Percentiles rank a stretch among this genome's conserved stretches.
phyloP scores from a whole-genome alignment of 2,797 vertebrate genomes.

The Rhyacichthys aspro region DNA sequence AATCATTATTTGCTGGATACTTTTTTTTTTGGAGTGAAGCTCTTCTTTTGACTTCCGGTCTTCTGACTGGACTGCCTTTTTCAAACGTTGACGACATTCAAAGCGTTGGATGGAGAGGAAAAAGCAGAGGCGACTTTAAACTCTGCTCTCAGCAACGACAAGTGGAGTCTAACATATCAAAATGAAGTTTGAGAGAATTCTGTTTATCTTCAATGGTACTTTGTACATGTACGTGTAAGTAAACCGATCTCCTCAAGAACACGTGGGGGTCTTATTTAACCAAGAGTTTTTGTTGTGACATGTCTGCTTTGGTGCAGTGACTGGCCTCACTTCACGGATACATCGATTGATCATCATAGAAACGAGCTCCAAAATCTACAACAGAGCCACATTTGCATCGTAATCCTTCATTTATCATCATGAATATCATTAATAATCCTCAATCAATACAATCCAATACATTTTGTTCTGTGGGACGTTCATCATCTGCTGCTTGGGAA shows the following conservation, averaged over 20 bases:
- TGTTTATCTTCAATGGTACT: conserved; percentile 51
- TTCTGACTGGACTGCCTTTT: conserved; percentile 68
- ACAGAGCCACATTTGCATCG: too few relatives aligned
- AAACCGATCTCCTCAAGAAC: conserved; percentile 37
- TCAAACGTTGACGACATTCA: conserved; percentile 60
- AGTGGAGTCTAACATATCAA: conserved; percentile 67
- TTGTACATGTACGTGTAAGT: conserved; percentile 57
- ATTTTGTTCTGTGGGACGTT: too few relatives aligned
- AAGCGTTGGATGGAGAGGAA: conserved; percentile 35
- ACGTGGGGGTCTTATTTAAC: conserved; percentile 40
- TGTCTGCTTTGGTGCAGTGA: conserved; percentile 31
- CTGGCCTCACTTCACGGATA: conserved; percentile 23
- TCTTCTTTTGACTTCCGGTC: conserved; percentile 59
- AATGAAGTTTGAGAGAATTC: conserved; percentile 43
- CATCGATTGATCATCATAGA: not conserved
- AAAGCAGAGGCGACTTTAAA: conserved; percentile 36
- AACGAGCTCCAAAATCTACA: not conserved
- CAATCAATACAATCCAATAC: too few relatives aligned
- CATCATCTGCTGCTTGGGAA: too few relatives aligned
- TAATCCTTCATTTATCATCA: too few relatives aligned
- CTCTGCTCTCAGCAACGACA: conserved; percentile 27
- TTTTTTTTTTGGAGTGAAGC: conserved; percentile 42
- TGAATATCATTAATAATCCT: too few relatives aligned
- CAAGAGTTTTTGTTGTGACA: conserved; percentile 19
- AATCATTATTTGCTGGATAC: conserved; percentile 12